These are phyloP conservation scores for Caenorhabditis sinica DNA, from an alignment of 2,888 invertebrate species.

Conservation along the genomic window DNA sequence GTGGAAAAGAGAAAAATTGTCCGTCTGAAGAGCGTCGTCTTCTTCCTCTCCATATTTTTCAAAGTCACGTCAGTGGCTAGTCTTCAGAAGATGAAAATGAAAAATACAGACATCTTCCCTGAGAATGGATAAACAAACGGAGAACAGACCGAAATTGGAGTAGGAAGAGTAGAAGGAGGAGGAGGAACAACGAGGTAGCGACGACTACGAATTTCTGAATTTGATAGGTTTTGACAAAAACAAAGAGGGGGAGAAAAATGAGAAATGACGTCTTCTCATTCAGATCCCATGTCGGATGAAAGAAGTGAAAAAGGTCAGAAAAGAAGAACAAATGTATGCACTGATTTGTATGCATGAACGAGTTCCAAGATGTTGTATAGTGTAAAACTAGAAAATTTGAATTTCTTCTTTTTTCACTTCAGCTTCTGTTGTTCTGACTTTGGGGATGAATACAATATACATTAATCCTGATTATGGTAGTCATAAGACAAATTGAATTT, in stretches of 20 bases:
- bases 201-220: not conserved
- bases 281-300: constrained; percentile 1
- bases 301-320: not conserved
- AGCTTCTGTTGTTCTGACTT: not conserved
- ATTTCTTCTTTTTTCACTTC: constrained; percentile 1
- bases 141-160: not conserved
- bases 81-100: not conserved
- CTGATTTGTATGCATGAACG: constrained; percentile 39
- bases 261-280: not conserved
- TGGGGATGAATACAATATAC: no score
- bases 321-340: constrained; percentile 22
- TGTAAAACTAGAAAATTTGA: not conserved
- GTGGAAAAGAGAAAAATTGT: constrained; percentile 15
- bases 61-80: constrained; percentile 2
- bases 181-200: no score
- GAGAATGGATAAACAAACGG: constrained; percentile 9
- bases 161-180: not conserved
- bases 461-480: no score
- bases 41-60: constrained; percentile 15
- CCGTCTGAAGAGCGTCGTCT: not conserved
- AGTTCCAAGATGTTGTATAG: constrained; percentile 2
- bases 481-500: no score
- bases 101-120: not conserved
- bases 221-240: not conserved
- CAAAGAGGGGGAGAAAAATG: not conserved